Conservation (phyloP, 92 coral and sea anemone genomes). For the Zoanthus sociatus region DNA sequence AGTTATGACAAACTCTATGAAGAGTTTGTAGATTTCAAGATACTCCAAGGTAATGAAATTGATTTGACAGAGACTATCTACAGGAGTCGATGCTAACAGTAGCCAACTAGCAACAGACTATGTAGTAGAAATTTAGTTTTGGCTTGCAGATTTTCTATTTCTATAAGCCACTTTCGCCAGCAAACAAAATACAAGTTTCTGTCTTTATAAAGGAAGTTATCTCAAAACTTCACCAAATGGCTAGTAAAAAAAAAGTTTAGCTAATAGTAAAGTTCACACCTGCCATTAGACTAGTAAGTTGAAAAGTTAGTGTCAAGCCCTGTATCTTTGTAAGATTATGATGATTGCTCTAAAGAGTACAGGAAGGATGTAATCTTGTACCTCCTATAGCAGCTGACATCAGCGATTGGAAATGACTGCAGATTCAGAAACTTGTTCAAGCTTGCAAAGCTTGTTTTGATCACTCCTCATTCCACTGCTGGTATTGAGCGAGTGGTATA, state of each 20-base stretch:
- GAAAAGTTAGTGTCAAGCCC: too few relatives aligned
- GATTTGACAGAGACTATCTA: constrained; percentile 46
- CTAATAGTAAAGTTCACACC: too few relatives aligned
- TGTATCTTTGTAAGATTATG: not conserved
- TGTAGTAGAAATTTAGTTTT: too few relatives aligned
- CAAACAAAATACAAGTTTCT: too few relatives aligned
- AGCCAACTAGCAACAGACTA: too few relatives aligned
- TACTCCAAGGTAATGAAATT: constrained; percentile 41
- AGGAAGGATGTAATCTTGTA: constrained; percentile 51
- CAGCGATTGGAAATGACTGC: constrained; percentile 52
- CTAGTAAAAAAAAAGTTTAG: too few relatives aligned
- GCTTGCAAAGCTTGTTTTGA: constrained; percentile 49
- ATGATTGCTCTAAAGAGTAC: constrained; percentile 59
- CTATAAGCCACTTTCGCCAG: too few relatives aligned
- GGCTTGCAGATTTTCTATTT: too few relatives aligned
- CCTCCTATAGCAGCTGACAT: constrained; percentile 52
- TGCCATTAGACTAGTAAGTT: too few relatives aligned
- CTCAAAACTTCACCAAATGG: too few relatives aligned
- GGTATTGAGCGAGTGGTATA: constrained; percentile 49
- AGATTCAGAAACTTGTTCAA: constrained; percentile 47
- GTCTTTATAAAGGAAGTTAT: too few relatives aligned
- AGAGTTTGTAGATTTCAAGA: constrained; percentile 50
- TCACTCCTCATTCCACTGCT: constrained; percentile 56
- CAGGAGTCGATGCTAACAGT: too few relatives aligned
- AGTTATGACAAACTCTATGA: constrained; percentile 46